Evolutionary conservation across 2,113 vertebrate genomes (phyloP).

Genomic region (Peromyscus maniculatus): DNA sequence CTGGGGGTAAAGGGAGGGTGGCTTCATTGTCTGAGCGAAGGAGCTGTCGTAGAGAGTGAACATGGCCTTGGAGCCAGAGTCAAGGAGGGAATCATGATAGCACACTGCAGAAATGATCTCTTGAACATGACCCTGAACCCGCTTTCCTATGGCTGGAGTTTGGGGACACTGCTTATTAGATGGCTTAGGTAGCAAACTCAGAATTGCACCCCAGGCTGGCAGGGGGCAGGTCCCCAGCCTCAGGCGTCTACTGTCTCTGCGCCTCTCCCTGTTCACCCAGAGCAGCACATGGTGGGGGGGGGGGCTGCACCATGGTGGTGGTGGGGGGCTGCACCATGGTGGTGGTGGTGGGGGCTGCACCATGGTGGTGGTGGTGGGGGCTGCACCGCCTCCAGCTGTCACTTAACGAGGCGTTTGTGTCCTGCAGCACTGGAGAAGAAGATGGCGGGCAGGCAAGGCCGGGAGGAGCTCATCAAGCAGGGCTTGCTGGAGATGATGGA

Average conservation of each 20-base stretch:
- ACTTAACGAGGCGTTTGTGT: not conserved
- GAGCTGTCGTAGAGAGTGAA: not conserved
- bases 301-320: too few species aligned
- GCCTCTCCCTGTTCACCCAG: not conserved
- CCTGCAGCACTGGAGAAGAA: constrained; percentile 93
- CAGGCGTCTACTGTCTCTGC: not conserved
- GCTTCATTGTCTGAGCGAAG: fast-evolving
- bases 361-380: too few species aligned
- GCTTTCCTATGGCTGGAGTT: fast-evolving
- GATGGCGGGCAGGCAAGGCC: constrained; percentile 89
- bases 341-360: too few species aligned
- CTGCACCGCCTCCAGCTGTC: not conserved
- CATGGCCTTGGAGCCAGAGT: too few species aligned
- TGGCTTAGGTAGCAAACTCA: fast-evolving
- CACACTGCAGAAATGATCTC: fast-evolving
- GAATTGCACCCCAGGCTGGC: fast-evolving
- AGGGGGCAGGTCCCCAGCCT: not conserved
- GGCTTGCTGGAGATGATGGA: constrained; percentile 92
- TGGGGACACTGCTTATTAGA: fast-evolving
- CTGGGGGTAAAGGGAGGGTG: not conserved
- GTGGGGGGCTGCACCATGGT: too few species aligned
- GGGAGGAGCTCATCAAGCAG: constrained; percentile 93
- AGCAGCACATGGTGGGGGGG: not conserved
- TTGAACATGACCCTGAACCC: fast-evolving
- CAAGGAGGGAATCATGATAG: not conserved